These are phyloP conservation scores for Carollia perspicillata DNA, from an alignment of 2,113 vertebrate species.

Conservation along the genomic window DNA sequence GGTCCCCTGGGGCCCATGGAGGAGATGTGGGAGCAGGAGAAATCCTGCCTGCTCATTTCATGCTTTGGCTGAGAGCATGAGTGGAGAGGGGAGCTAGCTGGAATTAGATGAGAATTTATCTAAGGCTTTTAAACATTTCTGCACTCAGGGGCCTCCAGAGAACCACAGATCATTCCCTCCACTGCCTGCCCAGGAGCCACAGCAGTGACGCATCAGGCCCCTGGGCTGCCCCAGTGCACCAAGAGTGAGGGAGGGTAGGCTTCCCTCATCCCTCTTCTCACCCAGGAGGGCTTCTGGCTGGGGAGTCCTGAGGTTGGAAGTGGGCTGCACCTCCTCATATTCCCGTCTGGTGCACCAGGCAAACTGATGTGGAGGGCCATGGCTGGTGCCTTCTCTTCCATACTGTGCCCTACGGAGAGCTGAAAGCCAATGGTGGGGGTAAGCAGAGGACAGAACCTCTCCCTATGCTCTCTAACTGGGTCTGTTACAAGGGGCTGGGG, in stretches of 20 bases:
- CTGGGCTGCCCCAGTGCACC: background rate
- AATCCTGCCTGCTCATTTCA: background rate
- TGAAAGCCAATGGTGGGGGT: background rate
- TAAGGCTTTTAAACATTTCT: slow-evolving; percentile 49
- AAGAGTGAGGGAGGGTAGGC: no score
- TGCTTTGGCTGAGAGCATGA: background rate
- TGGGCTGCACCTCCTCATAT: rapidly evolving
- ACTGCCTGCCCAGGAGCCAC: background rate
- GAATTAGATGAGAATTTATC: slow-evolving; percentile 55
- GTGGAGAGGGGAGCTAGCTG: background rate
- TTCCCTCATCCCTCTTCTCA: background rate
- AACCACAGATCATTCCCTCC: background rate
- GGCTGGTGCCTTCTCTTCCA: no score
- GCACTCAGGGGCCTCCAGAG: background rate
- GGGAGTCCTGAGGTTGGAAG: background rate
- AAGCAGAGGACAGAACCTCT: background rate
- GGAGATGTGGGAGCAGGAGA: background rate
- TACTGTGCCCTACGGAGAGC: background rate
- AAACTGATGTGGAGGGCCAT: background rate
- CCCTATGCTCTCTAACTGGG: background rate
- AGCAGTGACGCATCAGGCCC: background rate
- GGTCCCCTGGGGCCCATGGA: background rate
- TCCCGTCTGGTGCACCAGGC: background rate
- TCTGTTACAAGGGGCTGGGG: background rate
- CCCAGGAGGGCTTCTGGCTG: background rate